phyloP scores from a whole-genome alignment of 1,140 invertebrate genomes.

The Phenacoccus solenopsis region DNA sequence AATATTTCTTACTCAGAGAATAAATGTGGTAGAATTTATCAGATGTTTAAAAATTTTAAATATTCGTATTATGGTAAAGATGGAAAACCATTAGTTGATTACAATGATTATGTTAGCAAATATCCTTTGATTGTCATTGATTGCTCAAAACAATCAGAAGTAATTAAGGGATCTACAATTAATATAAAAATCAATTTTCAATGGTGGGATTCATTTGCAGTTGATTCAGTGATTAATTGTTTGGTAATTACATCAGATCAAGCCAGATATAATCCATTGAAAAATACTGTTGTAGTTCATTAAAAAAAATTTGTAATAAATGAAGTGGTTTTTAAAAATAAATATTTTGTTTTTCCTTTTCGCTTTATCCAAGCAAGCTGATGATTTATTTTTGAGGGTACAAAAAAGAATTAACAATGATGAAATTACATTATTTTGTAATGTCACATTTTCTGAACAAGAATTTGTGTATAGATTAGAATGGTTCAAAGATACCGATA shows the following conservation, averaged over 20 bases:
- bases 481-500: constrained; percentile 18
- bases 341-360: constrained; percentile 18
- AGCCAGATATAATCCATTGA: constrained; percentile 13
- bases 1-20: constrained; percentile 17
- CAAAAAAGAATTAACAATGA: constrained; percentile 16
- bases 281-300: constrained; percentile 14
- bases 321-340: constrained; percentile 6
- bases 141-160: constrained; percentile 16
- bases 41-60: constrained; percentile 17
- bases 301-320: constrained; percentile 7
- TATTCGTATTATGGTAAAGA: constrained; percentile 17
- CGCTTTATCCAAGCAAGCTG: constrained; percentile 13
- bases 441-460: constrained; percentile 19
- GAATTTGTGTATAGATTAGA: constrained; percentile 19
- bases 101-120: constrained; percentile 18
- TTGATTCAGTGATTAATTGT: constrained; percentile 17
- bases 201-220: constrained; percentile 16
- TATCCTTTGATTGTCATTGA: constrained; percentile 13
- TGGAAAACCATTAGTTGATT: constrained; percentile 16
- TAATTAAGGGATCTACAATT: constrained; percentile 10
- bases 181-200: constrained; percentile 16
- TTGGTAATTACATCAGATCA: constrained; percentile 16
- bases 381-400: constrained; percentile 18
- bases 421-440: constrained; percentile 16
- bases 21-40: constrained; percentile 18